phyloP scores from a whole-genome alignment of 2,113 vertebrate species.

The Syrrhaptes paradoxus region DNA sequence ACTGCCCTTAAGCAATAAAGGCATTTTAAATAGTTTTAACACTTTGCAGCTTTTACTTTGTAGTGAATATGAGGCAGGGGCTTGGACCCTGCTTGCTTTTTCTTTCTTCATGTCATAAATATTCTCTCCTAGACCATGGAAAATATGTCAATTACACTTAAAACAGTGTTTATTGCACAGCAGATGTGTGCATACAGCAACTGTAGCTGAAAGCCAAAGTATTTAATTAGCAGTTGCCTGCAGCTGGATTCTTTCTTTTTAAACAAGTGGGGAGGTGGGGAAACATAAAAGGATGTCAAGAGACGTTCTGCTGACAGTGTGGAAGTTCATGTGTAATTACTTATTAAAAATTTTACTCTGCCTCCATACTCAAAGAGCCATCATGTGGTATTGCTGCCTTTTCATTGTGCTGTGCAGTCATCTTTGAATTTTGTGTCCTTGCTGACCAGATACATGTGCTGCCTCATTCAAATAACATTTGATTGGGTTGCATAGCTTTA shows the following conservation, averaged over 20 bases:
- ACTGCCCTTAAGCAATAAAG: background rate
- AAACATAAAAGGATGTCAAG: background rate
- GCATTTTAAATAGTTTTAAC: background rate
- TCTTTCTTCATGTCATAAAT: constrained; percentile 13
- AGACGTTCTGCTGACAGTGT: background rate
- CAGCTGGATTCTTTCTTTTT: constrained; percentile 59
- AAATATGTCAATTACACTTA: constrained; percentile 15
- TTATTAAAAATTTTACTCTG: background rate
- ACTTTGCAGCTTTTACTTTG: background rate
- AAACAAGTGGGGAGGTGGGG: constrained; percentile 5
- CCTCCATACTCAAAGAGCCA: fast-evolving
- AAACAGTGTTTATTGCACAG: constrained; percentile 21
- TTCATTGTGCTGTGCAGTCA: background rate
- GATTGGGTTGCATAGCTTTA: background rate
- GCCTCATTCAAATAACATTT: background rate
- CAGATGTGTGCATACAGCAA: constrained; percentile 18
- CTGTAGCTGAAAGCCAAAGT: constrained; percentile 26
- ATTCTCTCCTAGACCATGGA: constrained; percentile 22
- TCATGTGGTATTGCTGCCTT: background rate
- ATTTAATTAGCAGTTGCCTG: constrained; percentile 54
- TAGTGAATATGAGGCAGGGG: background rate
- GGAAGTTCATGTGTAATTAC: constrained; percentile 6
- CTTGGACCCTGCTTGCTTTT: background rate
- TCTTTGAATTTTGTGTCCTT: fast-evolving
- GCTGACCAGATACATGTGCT: background rate